A percentile compares a stretch with the other conserved stretches of the same genome.
Evolutionary conservation across 2,888 invertebrate species (phyloP).

Genomic region (Dicyrtoma fusca): DNA sequence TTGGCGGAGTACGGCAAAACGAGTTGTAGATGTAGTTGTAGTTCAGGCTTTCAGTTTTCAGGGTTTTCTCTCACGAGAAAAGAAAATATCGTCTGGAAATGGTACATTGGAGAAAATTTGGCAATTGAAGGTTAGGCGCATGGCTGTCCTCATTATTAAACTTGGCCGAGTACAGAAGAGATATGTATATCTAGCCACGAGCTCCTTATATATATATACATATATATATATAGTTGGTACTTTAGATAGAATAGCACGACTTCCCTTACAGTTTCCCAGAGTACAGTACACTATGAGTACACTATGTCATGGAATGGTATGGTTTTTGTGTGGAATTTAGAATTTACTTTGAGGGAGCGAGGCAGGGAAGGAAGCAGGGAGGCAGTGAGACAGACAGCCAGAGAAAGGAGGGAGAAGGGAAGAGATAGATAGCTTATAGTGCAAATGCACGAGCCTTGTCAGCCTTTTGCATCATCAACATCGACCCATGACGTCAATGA

Average conservation of each 20-base stretch:
- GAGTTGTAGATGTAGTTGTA: neutral
- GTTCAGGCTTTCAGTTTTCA: neutral
- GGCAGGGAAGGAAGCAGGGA: constrained; percentile 21
- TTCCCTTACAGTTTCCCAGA: no score
- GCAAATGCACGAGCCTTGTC: constrained; percentile 40
- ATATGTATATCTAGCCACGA: neutral
- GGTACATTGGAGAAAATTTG: constrained; percentile 31
- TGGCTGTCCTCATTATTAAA: constrained; percentile 48
- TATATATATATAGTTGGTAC: neutral
- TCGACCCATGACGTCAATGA: constrained; percentile 54
- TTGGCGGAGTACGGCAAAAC: neutral
- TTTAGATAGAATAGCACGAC: no score
- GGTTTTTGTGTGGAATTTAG: no score
- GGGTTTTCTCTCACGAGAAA: neutral
- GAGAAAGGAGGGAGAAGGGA: no score
- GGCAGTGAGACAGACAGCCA: neutral
- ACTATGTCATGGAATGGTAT: no score
- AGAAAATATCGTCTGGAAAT: neutral
- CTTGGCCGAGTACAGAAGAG: constrained; percentile 24
- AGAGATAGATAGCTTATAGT: no score
- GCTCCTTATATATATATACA: no score
- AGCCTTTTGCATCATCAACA: constrained; percentile 48
- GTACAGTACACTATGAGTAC: no score
- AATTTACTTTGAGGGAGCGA: constrained; percentile 1
- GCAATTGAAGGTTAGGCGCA: constrained; percentile 38